Conservation (phyloP, 2,113 vertebrate genomes). For the Lanius ludovicianus region DNA sequence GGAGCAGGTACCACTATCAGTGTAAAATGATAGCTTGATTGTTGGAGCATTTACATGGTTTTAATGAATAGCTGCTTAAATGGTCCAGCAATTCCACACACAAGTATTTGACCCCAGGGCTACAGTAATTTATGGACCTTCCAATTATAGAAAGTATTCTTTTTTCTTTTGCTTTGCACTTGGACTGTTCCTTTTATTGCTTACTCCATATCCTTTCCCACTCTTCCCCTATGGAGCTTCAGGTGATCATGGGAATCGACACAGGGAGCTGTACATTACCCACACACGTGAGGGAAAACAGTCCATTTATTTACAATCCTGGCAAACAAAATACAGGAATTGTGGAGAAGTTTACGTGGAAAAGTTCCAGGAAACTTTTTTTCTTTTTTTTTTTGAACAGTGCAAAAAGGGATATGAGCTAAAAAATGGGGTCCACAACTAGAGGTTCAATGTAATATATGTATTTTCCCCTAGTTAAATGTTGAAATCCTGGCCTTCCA, state of each 20-base stretch:
- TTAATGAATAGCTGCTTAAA: constrained; percentile 60
- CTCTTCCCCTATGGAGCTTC: not conserved
- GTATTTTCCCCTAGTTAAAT: constrained; percentile 64
- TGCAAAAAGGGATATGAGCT: not conserved
- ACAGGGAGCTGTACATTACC: not conserved
- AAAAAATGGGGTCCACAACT: not conserved
- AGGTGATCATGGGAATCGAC: not conserved
- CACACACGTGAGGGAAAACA: not conserved
- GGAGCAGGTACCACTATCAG: not conserved
- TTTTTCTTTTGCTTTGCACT: constrained; percentile 12
- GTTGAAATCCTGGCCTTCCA: constrained; percentile 64
- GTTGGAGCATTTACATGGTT: constrained; percentile 42
- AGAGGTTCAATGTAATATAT: not conserved
- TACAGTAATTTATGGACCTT: constrained; percentile 56
- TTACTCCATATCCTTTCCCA: not conserved
- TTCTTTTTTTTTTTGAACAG: not conserved
- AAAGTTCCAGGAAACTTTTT: not conserved
- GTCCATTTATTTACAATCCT: not conserved
- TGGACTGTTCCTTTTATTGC: constrained; percentile 1
- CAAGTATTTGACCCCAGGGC: constrained; percentile 57
- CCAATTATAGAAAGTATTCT: constrained; percentile 36
- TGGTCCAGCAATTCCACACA: constrained; percentile 45
- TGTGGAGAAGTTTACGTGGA: not conserved
- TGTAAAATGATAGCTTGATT: constrained; percentile 43
- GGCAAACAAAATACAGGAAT: not conserved